Percentiles rank a stretch among this genome's conserved stretches.
Conservation (phyloP, 2,113 vertebrate species). For the Cromileptes altivelis region DNA sequence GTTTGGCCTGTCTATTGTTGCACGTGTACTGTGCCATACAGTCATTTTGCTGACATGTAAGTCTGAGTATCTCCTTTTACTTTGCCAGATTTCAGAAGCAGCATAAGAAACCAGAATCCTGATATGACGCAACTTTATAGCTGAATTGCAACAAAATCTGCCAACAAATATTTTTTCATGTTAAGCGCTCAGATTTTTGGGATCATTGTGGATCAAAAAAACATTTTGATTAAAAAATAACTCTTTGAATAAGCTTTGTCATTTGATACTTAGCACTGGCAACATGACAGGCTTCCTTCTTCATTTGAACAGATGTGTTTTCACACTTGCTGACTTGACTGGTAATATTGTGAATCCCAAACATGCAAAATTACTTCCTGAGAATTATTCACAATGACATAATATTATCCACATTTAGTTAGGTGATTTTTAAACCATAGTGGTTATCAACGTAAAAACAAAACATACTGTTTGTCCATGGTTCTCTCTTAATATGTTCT, state of each 20-base stretch:
- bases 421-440: not conserved
- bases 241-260: conserved; percentile 5
- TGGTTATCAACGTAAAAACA: not conserved
- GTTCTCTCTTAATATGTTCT: not conserved
- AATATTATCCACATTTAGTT: not conserved
- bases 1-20: conserved; percentile 68
- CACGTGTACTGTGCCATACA: conserved; percentile 49
- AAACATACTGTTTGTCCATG: not conserved
- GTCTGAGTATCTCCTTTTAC: conserved; percentile 46
- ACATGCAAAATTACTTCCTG: not conserved
- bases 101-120: conserved; percentile 33
- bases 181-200: not conserved
- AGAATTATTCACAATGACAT: not conserved
- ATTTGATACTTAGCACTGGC: conserved; percentile 1
- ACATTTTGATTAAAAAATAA: not conserved
- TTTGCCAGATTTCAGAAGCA: conserved; percentile 15
- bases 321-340: too few relatives aligned
- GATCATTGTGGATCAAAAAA: conserved; percentile 3
- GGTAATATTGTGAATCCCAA: not conserved
- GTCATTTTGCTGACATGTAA: conserved; percentile 62
- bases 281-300: not conserved
- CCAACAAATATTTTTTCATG: not conserved
- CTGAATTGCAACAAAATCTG: conserved; percentile 18
- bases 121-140: not conserved
- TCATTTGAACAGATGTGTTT: conserved; percentile 6